phyloP scores from a whole-genome alignment of 2,797 vertebrate species.

The Bradypodion pumilum region DNA sequence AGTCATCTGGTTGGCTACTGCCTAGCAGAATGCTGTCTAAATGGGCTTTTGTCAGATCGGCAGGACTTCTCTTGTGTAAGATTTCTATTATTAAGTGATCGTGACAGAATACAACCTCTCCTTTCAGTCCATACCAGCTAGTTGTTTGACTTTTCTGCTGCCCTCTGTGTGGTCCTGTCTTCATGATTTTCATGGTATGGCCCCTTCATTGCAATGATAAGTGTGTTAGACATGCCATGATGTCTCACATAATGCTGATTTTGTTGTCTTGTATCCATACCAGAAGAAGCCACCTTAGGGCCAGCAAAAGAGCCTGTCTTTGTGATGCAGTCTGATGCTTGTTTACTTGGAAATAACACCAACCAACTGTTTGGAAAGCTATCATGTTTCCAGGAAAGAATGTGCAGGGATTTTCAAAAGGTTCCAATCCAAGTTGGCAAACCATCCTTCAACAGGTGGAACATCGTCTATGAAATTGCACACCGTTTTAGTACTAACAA shows the following conservation, averaged over 20 bases:
- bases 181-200: conserved; percentile 34
- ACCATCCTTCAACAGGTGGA: conserved; percentile 68
- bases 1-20: too few species aligned
- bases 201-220: conserved; percentile 1
- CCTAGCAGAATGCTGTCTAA: too few species aligned
- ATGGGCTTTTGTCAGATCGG: too few species aligned
- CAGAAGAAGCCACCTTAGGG: conserved; percentile 21
- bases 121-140: not conserved
- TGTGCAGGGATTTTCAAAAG: conserved; percentile 40
- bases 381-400: not conserved
- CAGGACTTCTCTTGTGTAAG: too few species aligned
- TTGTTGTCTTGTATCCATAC: conserved; percentile 21
- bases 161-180: conserved; percentile 8
- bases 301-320: conserved; percentile 26
- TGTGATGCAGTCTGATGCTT: not conserved
- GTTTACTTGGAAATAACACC: not conserved
- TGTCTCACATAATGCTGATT: conserved; percentile 23
- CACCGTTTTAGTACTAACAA: conserved; percentile 47
- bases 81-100: fast-evolving
- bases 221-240: conserved; percentile 20
- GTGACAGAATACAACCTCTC: conserved; percentile 3
- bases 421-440: conserved; percentile 61
- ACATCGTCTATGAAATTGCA: conserved; percentile 49
- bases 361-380: not conserved
- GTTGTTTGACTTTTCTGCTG: not conserved